These are phyloP conservation scores for Leptogaster cylindrica DNA, from an alignment of 2,888 invertebrate species.

Conservation along the genomic window DNA sequence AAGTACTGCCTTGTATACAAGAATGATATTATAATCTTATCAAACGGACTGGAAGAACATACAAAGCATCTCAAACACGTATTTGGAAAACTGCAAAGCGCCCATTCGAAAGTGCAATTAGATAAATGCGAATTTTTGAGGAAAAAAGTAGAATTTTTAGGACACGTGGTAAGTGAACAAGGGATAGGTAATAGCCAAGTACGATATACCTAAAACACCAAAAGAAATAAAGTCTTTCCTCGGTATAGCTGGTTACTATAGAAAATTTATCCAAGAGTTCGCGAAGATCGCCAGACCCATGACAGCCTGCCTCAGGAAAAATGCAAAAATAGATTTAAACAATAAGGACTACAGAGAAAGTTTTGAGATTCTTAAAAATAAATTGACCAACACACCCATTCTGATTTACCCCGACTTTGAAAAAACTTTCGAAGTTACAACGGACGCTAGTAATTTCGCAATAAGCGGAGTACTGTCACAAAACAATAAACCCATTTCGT, in stretches of 20 bases:
- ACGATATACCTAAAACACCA: background rate
- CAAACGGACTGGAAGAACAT: conserved; percentile 50
- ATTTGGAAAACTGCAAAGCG: background rate
- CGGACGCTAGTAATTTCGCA: conserved; percentile 52
- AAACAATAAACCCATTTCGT: conserved; percentile 50
- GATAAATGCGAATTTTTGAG: conserved; percentile 49
- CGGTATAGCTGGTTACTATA: background rate
- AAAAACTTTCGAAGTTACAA: conserved; percentile 52
- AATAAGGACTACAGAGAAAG: conserved; percentile 1
- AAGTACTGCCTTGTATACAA: conserved; percentile 52
- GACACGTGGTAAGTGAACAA: background rate
- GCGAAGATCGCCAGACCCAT: conserved; percentile 40
- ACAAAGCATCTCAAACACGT: background rate
- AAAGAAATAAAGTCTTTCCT: background rate
- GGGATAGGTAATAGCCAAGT: background rate
- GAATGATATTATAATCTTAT: conserved; percentile 48
- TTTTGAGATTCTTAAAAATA: conserved; percentile 42
- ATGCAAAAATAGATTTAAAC: conserved; percentile 1
- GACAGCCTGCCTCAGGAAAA: background rate
- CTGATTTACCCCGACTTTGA: conserved; percentile 56
- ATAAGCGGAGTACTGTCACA: conserved; percentile 50
- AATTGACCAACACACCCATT: conserved; percentile 51
- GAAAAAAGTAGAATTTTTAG: conserved; percentile 50
- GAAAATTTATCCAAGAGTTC: conserved; percentile 43
- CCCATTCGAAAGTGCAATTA: background rate